Base-by-base conservation (phyloP, 2,113 vertebrate species). In the Rhea americana region DNA sequence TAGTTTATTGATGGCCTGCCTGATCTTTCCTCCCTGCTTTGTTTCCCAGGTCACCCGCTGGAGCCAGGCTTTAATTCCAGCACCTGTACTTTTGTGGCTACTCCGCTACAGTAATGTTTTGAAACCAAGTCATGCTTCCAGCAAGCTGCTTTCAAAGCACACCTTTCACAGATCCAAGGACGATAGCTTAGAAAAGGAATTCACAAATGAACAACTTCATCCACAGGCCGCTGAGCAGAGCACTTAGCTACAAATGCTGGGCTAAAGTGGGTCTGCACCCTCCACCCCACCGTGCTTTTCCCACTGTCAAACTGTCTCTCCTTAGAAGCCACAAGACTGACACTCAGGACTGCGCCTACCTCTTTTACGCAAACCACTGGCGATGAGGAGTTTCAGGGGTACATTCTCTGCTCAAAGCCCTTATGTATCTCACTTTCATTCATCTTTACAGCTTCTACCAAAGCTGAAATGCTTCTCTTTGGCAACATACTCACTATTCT, bases 61-160 rank as follows among this genome's bases (percentile, higher is more conserved):
- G 11, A 62, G 39, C 15, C 2, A 4, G 51, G 19, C 59, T 82
- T 77, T 68, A 72, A 78, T 85, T 81, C 32, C 85, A 89, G 45
- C 24, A 39, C 50, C 72, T 66, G 5, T 32, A 43, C 77, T 93
- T 91, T 81, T 90, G 35, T 41, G 67, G 77, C 72, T 66, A 8
- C 25, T 48, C 71, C 62, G 85, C 37, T 48, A 68, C 41, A 32
- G 48, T 1, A 41, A 28, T 11, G 50, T 77, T 90, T 67, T 76
- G 80, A 94, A 96, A 78, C 37, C 32, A 32, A 85, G 28, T 70
- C 66, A 43, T 53, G 66, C 76, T 94, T 93, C 59, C 53, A 84
- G 48, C 80, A 39, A 86, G 56, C 2, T 56, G 20, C 66, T 94
- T 93, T 91, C 62, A 74, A 93, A 87, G 78, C 48, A 87, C 59